Evolutionary conservation across 1,140 invertebrate genomes (phyloP), one percentile per base, ranked within the genome.

Genomic region (Trachelipus rathkii): DNA sequence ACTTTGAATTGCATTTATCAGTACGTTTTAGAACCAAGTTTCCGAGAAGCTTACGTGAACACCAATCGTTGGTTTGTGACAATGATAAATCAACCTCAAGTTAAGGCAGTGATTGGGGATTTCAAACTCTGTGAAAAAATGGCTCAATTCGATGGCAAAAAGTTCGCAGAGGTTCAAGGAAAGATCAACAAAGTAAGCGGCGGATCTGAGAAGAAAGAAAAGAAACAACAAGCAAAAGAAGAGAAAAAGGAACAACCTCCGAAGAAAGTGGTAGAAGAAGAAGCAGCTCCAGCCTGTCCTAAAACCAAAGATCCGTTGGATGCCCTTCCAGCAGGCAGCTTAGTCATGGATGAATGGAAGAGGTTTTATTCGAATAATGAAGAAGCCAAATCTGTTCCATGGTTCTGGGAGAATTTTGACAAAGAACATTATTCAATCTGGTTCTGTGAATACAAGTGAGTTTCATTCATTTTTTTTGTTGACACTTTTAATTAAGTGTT

Each of bases 351-450:
- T 83, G 95, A 96, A 84, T 99, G 97, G 87, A 99, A 99, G 87
- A 90, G 95, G 77, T 91, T 89, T 82, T 99, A 99, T 85, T 99
- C 96, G 67, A 99, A 99, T 83, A 93, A 99, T 86, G 94, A 97
- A 74, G 96, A 95, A 84, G 86, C 89, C 44, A 92, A 93, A 83
- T 98, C 97, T 50, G 91, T 99, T 83, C 95, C 96, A 3, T 99
- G 96, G 84, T 99, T 99, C 88, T 99, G 96, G 93, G 90, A 97
- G 83, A 95, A 99, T 84, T 99, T 99, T 87, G 98, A 99, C 85
- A 87, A 93, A 23, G 92, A 97, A 84, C 90, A 97, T 85, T 98
- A 97, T 86, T 99, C 96, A 70, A 96, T 99, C 84, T 99, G 97
- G 97, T 91, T 90, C 76, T 91, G 94, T 75, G 95, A 98, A 88